Base-by-base conservation (phyloP, 1,140 invertebrate genomes). In the Sycobia sp. region DNA sequence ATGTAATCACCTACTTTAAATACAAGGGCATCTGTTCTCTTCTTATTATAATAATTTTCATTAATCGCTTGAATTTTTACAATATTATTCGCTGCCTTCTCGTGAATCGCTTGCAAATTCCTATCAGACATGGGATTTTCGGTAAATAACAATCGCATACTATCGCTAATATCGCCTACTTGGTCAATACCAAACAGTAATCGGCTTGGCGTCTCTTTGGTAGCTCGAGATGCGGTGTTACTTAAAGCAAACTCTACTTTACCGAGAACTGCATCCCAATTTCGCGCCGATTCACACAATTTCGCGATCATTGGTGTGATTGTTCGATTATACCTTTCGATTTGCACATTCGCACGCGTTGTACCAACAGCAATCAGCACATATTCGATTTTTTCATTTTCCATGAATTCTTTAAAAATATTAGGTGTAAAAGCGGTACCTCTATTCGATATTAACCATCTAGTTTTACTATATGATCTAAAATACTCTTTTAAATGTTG, bases 401-500 rank as follows among this genome's bases (percentile, higher is more conserved):
- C 10, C 29, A 66, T 13, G 46, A 56, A 66, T n/a, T 51, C 20
- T 3, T 29, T 36, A 59, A 61, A 60, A 8, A 4, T 25, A 11
- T 34, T 0, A 0, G 53, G 51, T 1, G 51, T 65, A n/a, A 65
- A 59, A n/a, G 14, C 38, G 7, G 39, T 23, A 2, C 50, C 62
- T 46, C 49, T 23, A 14, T 65, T 29, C 4, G 23, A 47, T 13
- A 65, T 39, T 13, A 65, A n/a, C 1, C 50, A 41, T 25, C 22
- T 49, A 0, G 34, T 55, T 23, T 32, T 53, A 49, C 63, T 65
- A 38, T 55, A 60, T 14, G 41, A 4, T 38, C 11, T 4, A 39
- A 65, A 59, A 65, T 65, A 65, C 7, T 53, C 20, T 29, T 38
- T n/a, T 27, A 64, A 34, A 27, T 51, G 23, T 20, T 29, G 11